Percentiles rank a stretch among this genome's conserved stretches.
phyloP scores from a whole-genome alignment of 2,113 vertebrate genomes.

The Rhinopomastus cyanomelas region DNA sequence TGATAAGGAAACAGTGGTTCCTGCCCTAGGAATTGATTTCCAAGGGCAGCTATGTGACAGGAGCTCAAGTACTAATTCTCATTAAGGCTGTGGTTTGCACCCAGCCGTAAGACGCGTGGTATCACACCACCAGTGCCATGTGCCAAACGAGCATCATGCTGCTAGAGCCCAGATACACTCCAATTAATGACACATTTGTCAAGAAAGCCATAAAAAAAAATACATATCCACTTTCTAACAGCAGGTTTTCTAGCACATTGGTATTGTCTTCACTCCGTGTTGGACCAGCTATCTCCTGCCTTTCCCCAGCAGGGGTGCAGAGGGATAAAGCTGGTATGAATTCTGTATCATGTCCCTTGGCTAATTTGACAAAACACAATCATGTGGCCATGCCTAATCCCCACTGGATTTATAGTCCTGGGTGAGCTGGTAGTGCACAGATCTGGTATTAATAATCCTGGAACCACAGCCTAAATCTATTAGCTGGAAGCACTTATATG shows the following conservation, averaged over 20 bases:
- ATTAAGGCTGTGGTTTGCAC: constrained; percentile 15
- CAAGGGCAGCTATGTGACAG: not conserved
- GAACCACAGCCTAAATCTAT: constrained; percentile 63
- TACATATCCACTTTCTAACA: not conserved
- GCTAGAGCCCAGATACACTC: not conserved
- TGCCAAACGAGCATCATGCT: not conserved
- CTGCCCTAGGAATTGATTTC: not conserved
- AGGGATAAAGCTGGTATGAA: constrained; percentile 61
- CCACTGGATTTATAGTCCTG: constrained; percentile 61
- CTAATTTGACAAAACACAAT: constrained; percentile 71
- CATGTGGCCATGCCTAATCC: constrained; percentile 66
- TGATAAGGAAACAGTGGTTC: not conserved
- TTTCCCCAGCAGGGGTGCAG: constrained; percentile 40
- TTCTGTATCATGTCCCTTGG: constrained; percentile 59
- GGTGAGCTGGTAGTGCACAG: constrained; percentile 50
- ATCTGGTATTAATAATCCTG: constrained; percentile 64
- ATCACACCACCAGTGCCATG: not conserved
- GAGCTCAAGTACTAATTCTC: not conserved
- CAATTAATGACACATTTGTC: not conserved
- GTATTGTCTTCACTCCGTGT: not conserved
- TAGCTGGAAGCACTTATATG: constrained; percentile 59
- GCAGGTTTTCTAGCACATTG: not conserved
- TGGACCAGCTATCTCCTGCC: constrained; percentile 42
- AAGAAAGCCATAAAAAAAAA: not conserved
- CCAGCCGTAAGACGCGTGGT: not conserved